phyloP scores from a whole-genome alignment of 2,113 vertebrate species.

The Petaurus breviceps region DNA sequence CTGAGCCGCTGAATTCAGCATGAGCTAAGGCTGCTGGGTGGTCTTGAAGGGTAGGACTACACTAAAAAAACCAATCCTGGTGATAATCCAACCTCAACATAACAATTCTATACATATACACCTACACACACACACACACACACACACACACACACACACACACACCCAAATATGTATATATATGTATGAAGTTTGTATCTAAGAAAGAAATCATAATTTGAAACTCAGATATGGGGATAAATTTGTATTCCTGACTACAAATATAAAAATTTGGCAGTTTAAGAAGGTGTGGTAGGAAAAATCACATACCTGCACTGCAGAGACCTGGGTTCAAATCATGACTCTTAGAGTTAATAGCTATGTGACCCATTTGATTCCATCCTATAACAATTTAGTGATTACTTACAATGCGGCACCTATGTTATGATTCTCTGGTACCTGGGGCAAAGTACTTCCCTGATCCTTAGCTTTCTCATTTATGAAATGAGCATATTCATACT shows the following conservation, averaged over 20 bases:
- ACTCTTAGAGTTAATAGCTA: background rate
- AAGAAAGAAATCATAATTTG: background rate
- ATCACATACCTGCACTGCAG: background rate
- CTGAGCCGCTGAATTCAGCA: constrained; percentile 73
- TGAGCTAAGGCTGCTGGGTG: constrained; percentile 50
- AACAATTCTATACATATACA: background rate
- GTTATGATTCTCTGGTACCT: background rate
- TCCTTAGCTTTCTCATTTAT: background rate
- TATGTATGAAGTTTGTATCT: background rate
- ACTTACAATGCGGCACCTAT: background rate
- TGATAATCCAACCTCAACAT: constrained; percentile 42
- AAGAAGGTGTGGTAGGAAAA: background rate
- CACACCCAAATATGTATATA: background rate
- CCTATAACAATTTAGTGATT: background rate
- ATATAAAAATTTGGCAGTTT: background rate
- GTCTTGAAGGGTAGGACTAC: constrained; percentile 44
- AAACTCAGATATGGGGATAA: background rate
- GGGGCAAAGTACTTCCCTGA: background rate
- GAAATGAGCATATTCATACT: background rate
- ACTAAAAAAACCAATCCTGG: constrained; percentile 49
- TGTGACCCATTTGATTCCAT: background rate
- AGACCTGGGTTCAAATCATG: background rate
- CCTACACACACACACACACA: no score
- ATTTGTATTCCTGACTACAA: background rate
- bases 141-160: background rate